These are phyloP conservation scores for Colostygia pectinataria DNA, from an alignment of 2,888 invertebrate genomes.

Conservation along the genomic window DNA sequence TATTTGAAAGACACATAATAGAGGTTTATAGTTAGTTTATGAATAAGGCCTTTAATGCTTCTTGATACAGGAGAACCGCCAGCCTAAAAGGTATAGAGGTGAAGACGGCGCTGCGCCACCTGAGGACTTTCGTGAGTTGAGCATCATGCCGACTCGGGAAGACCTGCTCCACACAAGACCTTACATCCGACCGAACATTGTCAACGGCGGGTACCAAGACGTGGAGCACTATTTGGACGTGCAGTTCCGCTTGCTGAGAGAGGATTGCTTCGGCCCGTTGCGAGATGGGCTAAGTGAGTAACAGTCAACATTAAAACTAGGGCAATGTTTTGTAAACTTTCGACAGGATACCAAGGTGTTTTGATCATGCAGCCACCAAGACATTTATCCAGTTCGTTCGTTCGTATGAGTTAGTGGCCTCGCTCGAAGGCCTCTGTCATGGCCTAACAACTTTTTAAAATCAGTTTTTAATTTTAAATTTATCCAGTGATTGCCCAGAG, in stretches of 20 bases:
- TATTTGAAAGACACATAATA: no score
- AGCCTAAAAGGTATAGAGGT: conserved; percentile 10
- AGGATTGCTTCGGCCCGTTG: conserved; percentile 90
- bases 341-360: no score
- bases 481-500: no score
- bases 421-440: no score
- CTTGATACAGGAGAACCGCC: conserved; percentile 6
- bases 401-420: no score
- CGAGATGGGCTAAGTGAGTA: conserved; percentile 83
- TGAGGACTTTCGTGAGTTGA: conserved; percentile 60
- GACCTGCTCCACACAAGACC: conserved; percentile 54
- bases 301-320: not conserved
- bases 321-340: no score
- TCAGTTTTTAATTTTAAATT: no score
- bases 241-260: conserved; percentile 89
- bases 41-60: no score
- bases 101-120: conserved; percentile 49
- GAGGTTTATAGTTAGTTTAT: no score
- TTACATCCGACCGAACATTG: conserved; percentile 77
- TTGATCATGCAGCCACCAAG: no score
- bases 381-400: no score
- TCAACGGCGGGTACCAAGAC: conserved; percentile 83
- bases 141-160: conserved; percentile 54
- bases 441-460: no score
- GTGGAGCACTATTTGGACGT: conserved; percentile 90